phyloP scores from a whole-genome alignment of 2,888 invertebrate species.

The Anaspis maculata region DNA sequence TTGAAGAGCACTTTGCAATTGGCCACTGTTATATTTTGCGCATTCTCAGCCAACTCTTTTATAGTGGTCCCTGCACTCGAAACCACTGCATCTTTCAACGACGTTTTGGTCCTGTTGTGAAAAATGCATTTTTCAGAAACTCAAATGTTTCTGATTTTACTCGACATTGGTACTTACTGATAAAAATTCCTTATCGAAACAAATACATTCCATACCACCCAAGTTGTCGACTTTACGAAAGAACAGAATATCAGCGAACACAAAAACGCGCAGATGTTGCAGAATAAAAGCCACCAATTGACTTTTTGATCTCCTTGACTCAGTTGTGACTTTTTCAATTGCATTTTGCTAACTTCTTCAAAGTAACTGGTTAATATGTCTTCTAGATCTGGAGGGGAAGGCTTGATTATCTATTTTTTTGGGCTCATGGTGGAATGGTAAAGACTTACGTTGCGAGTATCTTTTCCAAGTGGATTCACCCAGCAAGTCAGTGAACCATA shows the following conservation, averaged over 20 bases:
- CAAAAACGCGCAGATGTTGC: conserved; percentile 9
- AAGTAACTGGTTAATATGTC: conserved; percentile 5
- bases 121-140: neutral
- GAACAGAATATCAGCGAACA: conserved; percentile 11
- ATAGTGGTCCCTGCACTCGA: too few relatives aligned
- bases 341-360: conserved; percentile 1
- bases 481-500: conserved; percentile 7
- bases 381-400: conserved; percentile 3
- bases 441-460: conserved; percentile 7
- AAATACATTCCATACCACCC: conserved; percentile 8
- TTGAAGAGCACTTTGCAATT: conserved; percentile 6
- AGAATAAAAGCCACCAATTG: conserved; percentile 5
- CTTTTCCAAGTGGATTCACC: conserved; percentile 10
- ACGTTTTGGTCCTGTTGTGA: conserved; percentile 2
- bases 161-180: too few relatives aligned
- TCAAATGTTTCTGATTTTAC: too few relatives aligned
- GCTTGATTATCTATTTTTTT: neutral
- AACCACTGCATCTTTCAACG: too few relatives aligned
- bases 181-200: neutral
- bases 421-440: neutral
- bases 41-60: too few relatives aligned
- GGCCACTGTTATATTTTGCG: too few relatives aligned
- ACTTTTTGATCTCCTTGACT: neutral
- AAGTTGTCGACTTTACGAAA: conserved; percentile 7
- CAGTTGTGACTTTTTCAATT: neutral